Percentiles rank a stretch among this genome's conserved stretches.
Evolutionary conservation across 2,888 invertebrate species (phyloP).

Genomic region (Protodeltote pygarga): DNA sequence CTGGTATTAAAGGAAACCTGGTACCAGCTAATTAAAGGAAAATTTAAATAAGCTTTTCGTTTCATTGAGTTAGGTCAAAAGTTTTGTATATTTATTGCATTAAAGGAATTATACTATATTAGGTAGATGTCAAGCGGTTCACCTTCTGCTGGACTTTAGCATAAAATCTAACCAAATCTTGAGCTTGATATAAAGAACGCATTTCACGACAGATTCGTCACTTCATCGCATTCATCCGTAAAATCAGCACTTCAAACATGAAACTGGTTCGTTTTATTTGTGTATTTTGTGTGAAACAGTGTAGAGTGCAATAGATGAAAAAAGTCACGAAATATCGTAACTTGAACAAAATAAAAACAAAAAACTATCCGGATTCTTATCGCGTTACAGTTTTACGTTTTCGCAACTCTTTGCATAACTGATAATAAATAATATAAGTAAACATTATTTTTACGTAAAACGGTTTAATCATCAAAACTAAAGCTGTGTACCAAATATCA

Average conservation of each 20-base stretch:
- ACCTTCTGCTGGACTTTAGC: constrained; percentile 58
- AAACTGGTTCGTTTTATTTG: constrained; percentile 61
- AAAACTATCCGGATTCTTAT: constrained; percentile 1
- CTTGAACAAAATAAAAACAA: background rate
- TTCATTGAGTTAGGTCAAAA: constrained; percentile 20
- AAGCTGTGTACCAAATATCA: no score
- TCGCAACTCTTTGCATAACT: background rate
- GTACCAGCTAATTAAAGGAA: constrained; percentile 5
- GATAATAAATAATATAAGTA: no score
- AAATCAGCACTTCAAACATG: constrained; percentile 56
- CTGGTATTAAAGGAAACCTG: no score
- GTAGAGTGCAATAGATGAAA: constrained; percentile 16
- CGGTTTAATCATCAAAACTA: no score
- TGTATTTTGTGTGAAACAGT: constrained; percentile 38
- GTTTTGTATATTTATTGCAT: constrained; percentile 23
- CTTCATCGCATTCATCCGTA: constrained; percentile 48
- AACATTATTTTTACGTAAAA: no score
- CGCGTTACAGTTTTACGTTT: background rate
- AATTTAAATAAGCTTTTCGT: constrained; percentile 6
- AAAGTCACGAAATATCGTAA: constrained; percentile 3
- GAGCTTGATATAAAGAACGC: constrained; percentile 58
- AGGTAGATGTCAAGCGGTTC: constrained; percentile 56
- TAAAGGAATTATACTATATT: constrained; percentile 33
- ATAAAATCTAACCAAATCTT: constrained; percentile 43
- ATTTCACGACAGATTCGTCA: constrained; percentile 49